phyloP scores from a whole-genome alignment of 2,797 vertebrate genomes.

The Neosilurus hyrtlii region DNA sequence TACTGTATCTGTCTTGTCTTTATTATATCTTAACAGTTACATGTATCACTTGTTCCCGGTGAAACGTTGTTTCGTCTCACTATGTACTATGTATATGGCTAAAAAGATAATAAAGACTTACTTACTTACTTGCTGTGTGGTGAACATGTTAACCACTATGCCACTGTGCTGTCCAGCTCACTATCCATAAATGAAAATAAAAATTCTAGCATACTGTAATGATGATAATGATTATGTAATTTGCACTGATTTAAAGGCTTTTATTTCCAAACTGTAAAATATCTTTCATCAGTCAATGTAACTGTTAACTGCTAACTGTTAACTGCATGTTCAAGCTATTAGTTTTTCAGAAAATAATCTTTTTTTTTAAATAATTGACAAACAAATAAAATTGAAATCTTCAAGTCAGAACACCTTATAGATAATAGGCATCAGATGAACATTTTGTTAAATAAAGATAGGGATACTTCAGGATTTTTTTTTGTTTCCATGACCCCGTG shows the following conservation, averaged over 20 bases:
- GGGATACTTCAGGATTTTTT: too few relatives aligned
- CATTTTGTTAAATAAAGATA: too few relatives aligned
- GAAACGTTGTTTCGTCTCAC: too few relatives aligned
- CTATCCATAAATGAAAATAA: neutral
- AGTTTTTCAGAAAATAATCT: neutral
- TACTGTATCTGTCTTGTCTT: too few relatives aligned
- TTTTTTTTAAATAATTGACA: neutral
- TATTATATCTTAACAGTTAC: too few relatives aligned
- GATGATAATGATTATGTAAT: neutral
- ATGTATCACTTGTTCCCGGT: too few relatives aligned
- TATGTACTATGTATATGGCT: too few relatives aligned
- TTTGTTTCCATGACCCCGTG: too few relatives aligned
- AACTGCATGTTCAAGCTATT: neutral
- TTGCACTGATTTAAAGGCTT: constrained; percentile 7
- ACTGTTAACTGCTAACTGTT: neutral
- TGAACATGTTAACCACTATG: neutral
- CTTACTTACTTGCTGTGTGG: too few relatives aligned
- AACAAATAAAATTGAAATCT: neutral
- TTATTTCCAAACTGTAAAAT: neutral
- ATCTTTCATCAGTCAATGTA: neutral
- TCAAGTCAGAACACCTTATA: neutral
- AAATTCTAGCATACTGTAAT: neutral
- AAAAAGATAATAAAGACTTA: too few relatives aligned
- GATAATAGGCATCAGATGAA: neutral
- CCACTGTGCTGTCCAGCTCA: neutral